Evolutionary conservation across 1,140 invertebrate genomes (phyloP).

Genomic region (Drosophila bipectinata): DNA sequence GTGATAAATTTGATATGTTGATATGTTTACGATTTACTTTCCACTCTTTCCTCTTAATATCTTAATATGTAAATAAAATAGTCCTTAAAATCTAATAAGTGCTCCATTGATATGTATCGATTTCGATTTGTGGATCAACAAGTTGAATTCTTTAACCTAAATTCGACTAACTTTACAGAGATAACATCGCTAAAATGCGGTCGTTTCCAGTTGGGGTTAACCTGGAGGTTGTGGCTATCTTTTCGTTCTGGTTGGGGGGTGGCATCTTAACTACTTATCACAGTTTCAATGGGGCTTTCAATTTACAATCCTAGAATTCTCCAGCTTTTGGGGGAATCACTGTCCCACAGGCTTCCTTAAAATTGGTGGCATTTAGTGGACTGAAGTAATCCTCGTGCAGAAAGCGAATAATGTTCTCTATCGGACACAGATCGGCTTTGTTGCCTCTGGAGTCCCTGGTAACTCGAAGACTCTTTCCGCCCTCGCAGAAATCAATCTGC

Average conservation of each 20-base stretch:
- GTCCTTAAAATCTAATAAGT: slow-evolving; percentile 32
- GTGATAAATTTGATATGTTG: no score
- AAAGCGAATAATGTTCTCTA: slow-evolving; percentile 93
- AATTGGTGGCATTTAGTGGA: slow-evolving; percentile 92
- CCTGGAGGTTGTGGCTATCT: slow-evolving; percentile 3
- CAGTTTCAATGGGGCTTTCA: slow-evolving; percentile 51
- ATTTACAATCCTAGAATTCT: slow-evolving; percentile 59
- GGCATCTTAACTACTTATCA: slow-evolving; percentile 67
- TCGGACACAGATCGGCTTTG: slow-evolving; percentile 89
- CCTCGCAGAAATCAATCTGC: slow-evolving; percentile 91
- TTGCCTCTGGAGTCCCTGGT: slow-evolving; percentile 84
- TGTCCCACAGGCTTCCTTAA: slow-evolving; percentile 90
- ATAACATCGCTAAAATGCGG: slow-evolving; percentile 52
- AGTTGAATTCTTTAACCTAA: slow-evolving; percentile 24
- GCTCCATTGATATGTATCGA: slow-evolving; percentile 49
- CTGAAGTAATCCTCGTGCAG: slow-evolving; percentile 93
- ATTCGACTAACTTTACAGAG: slow-evolving; percentile 7
- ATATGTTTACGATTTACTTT: slow-evolving; percentile 35
- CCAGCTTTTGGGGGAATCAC: slow-evolving; percentile 74
- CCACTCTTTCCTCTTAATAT: neutral
- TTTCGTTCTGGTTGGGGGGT: slow-evolving; percentile 10
- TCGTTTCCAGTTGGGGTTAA: slow-evolving; percentile 39
- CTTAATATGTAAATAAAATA: neutral
- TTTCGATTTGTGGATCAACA: slow-evolving; percentile 48
- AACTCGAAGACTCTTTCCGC: slow-evolving; percentile 84